A percentile compares a stretch with the other conserved stretches of the same genome.
Conservation (phyloP, 2,888 invertebrate genomes). For the Archips crataeganus region DNA sequence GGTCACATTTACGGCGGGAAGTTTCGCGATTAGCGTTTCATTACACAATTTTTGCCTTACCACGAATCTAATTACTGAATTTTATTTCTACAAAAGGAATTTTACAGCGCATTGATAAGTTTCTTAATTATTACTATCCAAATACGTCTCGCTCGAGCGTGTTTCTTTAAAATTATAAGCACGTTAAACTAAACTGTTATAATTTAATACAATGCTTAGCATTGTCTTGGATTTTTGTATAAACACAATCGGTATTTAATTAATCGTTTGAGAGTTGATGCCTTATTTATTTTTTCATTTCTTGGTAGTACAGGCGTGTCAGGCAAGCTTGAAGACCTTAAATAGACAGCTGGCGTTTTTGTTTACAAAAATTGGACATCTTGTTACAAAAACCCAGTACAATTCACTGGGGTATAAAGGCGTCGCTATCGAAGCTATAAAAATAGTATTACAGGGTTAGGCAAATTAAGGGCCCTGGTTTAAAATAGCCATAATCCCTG, state of each 20-base stretch:
- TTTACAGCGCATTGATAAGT: no score
- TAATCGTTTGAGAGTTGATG: background rate
- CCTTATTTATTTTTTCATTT: background rate
- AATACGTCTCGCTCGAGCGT: background rate
- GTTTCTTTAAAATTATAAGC: background rate
- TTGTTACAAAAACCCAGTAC: no score
- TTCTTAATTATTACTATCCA: background rate
- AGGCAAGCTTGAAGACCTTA: background rate
- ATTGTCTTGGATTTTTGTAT: background rate
- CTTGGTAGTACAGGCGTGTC: background rate
- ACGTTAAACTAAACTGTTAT: background rate
- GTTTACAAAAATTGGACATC: background rate
- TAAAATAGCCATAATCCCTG: no score
- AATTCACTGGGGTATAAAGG: no score
- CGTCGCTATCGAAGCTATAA: no score
- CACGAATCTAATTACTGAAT: no score
- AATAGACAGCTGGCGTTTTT: background rate
- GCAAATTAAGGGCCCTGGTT: no score
- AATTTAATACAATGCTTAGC: background rate
- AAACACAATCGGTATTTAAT: background rate
- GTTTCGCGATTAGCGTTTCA: no score
- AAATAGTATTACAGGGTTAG: no score
- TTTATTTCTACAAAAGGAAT: no score
- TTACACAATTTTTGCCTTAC: no score
- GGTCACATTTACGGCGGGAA: background rate